Evolutionary conservation across 1,140 invertebrate species (phyloP), one percentile per base, ranked within the genome.

Genomic region (Coenobita brevimanus): DNA sequence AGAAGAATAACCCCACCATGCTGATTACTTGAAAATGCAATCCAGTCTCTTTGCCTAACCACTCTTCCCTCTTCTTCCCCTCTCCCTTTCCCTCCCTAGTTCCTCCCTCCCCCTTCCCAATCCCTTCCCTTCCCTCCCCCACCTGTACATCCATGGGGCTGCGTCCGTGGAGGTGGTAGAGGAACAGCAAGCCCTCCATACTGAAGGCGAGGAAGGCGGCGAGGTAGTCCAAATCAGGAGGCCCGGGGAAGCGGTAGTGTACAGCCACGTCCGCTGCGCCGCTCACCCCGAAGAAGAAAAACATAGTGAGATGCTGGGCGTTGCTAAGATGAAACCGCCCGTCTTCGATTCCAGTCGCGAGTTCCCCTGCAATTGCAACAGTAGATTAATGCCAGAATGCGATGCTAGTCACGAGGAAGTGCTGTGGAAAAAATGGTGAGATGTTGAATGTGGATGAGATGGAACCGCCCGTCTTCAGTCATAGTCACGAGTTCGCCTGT

Each of bases 251-350:
- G 41, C 91, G 91, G 89, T 92, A 92, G 90, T 92, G 92, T 80
- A 92, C 91, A 0, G 93, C 46, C 1, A 94, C 89, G 71, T 94
- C 94, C 15, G 93, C 83, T 0, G 93, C 89, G 36, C 92, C 92
- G 41, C 92, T 92, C 17, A 94, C 73, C 21, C 92, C 93, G 89
- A 94, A 94, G 88, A 93, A 93, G 90, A 93, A 93, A 91, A 93
- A 94, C 94, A 94, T 94, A 1, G 93, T 94, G 21, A 93, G 93
- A 89, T 94, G 94, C 87, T 94, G 94, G 36, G 92, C 92, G 91
- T 94, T 94, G 8, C 92, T 93, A 83, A 92, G 90, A 80, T 92
- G 89, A 89, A 93, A 93, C n/a, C 91, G 88, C 4, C 92, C 92
- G 71, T 93, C 88, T 2, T 92, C 91, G 86, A 94, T 92, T 8